These are phyloP conservation scores for Papilio xuthus DNA, from an alignment of 1,140 invertebrate genomes.

Conservation along the genomic window DNA sequence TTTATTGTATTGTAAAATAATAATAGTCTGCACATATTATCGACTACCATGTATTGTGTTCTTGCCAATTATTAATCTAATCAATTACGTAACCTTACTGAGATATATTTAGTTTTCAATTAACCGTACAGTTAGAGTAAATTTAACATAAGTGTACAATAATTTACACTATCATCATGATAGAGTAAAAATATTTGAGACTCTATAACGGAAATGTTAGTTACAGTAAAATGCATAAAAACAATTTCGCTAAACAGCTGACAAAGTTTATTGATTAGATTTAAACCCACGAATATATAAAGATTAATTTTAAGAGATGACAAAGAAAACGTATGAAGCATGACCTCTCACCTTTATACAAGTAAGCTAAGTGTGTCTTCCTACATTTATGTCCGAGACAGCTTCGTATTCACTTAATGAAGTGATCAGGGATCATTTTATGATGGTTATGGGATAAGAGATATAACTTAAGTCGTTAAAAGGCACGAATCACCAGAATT, in stretches of 20 bases:
- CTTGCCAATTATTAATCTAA: slow-evolving; percentile 9
- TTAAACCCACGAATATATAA: too few relatives aligned
- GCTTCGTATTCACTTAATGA: slow-evolving; percentile 5
- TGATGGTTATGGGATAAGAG: background rate
- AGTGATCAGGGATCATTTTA: slow-evolving; percentile 14
- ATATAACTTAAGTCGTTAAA: slow-evolving; percentile 18
- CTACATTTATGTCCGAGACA: background rate
- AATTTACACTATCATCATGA: background rate
- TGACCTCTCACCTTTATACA: background rate
- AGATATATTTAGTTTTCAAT: slow-evolving; percentile 8
- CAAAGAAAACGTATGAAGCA: too few relatives aligned
- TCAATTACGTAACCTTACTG: background rate
- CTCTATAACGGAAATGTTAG: too few relatives aligned
- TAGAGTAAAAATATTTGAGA: background rate
- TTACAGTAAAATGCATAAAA: too few relatives aligned
- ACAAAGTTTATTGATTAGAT: too few relatives aligned
- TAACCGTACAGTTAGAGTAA: background rate
- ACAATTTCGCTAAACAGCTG: too few relatives aligned
- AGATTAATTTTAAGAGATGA: too few relatives aligned
- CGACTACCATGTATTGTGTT: background rate
- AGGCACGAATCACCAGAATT: background rate
- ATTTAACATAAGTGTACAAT: background rate
- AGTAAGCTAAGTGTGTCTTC: background rate
- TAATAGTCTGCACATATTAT: background rate
- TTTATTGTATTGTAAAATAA: background rate